Percentiles rank a stretch among this genome's conserved stretches.
These are phyloP conservation scores for Anoura caudifer DNA, from an alignment of 2,113 vertebrate genomes.

Conservation along the genomic window DNA sequence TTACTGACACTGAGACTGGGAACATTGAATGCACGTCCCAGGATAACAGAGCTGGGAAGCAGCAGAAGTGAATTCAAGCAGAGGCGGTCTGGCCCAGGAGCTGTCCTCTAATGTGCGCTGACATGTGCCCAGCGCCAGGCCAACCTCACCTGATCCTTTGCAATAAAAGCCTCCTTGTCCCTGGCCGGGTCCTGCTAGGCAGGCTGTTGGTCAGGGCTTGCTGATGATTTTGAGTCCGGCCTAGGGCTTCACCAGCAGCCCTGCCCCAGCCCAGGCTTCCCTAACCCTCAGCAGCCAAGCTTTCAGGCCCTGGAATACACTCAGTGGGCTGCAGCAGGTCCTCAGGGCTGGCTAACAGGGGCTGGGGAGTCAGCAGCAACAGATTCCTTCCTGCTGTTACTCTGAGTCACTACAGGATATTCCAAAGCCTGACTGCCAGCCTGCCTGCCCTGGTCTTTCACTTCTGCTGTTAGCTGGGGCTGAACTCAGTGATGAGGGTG, in stretches of 20 bases:
- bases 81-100: background rate
- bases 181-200: background rate
- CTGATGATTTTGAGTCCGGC: background rate
- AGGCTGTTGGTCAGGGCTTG: background rate
- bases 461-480: background rate
- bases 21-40: accelerated
- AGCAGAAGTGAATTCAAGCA: background rate
- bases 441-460: background rate
- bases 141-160: background rate
- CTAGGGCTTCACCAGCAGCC: background rate
- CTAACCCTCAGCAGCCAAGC: background rate
- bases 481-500: background rate
- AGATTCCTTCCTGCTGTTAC: conserved; percentile 81
- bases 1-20: background rate
- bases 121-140: background rate
- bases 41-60: background rate
- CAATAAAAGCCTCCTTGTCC: conserved; percentile 8
- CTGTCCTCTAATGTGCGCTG: background rate
- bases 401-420: conserved; percentile 70
- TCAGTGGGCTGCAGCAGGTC: background rate
- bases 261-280: background rate
- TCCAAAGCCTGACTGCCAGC: conserved; percentile 50
- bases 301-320: background rate
- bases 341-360: background rate
- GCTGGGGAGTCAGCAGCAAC: conserved; percentile 67